These are phyloP conservation scores for Actinia equina DNA, from an alignment of 64 coral and sea anemone species.

Conservation along the genomic window DNA sequence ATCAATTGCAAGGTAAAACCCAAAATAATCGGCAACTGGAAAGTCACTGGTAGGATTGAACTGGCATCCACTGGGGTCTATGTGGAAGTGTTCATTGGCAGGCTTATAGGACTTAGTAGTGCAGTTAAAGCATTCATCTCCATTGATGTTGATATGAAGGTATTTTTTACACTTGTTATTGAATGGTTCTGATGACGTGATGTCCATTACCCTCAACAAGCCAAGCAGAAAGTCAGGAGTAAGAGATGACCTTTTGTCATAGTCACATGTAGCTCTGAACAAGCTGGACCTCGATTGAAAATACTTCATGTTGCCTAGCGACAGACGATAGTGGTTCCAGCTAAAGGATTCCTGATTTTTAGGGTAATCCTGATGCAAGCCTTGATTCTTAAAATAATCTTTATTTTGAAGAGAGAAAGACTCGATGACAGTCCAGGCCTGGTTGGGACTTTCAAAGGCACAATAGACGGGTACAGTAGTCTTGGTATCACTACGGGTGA, in stretches of 20 bases:
- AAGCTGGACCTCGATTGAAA: background rate
- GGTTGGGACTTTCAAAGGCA: background rate
- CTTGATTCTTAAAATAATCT: background rate
- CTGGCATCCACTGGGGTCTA: background rate
- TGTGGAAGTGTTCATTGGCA: background rate
- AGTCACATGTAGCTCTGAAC: slow-evolving; percentile 8
- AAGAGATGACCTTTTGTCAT: background rate
- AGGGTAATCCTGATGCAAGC: background rate
- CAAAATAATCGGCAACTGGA: background rate
- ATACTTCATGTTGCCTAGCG: background rate
- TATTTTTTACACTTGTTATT: background rate
- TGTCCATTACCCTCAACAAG: background rate
- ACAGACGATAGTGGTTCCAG: background rate
- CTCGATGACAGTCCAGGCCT: slow-evolving; percentile 1
- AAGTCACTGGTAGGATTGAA: background rate
- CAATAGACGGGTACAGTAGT: background rate
- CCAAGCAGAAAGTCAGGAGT: background rate
- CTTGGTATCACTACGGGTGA: background rate
- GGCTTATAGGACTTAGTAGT: background rate
- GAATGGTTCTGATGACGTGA: background rate
- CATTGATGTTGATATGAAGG: background rate
- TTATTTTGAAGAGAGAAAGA: background rate
- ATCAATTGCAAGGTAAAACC: background rate
- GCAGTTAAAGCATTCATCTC: background rate
- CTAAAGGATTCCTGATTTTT: background rate